phyloP scores from a whole-genome alignment of 2,888 invertebrate genomes.

The Parnassius glacialis region DNA sequence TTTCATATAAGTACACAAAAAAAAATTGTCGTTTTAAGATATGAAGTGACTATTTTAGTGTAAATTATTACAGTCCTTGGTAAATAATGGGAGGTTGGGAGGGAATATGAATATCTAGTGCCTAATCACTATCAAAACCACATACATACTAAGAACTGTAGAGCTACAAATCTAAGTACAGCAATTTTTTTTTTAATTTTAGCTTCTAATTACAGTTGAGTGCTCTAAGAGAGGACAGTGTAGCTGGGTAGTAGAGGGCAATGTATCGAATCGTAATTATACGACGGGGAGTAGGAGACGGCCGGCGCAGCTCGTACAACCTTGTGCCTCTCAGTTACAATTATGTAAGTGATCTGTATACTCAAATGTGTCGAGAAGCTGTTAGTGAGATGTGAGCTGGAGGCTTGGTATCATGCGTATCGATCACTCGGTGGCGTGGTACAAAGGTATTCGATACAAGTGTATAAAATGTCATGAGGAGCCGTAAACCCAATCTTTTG shows the following conservation, averaged over 20 bases:
- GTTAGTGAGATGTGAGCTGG: constrained; percentile 79
- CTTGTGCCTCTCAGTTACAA: constrained; percentile 76
- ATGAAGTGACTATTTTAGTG: constrained; percentile 1
- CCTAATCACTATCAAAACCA: constrained; percentile 65
- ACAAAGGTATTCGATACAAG: constrained; percentile 71
- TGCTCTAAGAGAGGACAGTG: constrained; percentile 69
- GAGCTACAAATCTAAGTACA: constrained; percentile 72
- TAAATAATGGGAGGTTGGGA: background rate
- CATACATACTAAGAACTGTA: constrained; percentile 69
- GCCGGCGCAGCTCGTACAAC: constrained; percentile 50
- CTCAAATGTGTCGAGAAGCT: constrained; percentile 77
- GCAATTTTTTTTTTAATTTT: constrained; percentile 56
- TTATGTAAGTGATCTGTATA: constrained; percentile 68
- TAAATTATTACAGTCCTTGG: constrained; percentile 14
- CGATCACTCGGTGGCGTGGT: constrained; percentile 82
- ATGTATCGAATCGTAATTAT: constrained; percentile 49
- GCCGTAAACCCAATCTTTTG: constrained; percentile 42
- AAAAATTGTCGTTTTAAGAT: constrained; percentile 3
- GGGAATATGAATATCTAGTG: constrained; percentile 9
- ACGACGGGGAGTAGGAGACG: constrained; percentile 36
- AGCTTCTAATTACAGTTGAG: constrained; percentile 73
- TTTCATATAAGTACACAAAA: background rate
- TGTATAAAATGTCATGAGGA: constrained; percentile 67
- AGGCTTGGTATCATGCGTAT: constrained; percentile 79
- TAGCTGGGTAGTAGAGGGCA: constrained; percentile 76